These are phyloP conservation scores for Anodontia alba DNA, from an alignment of 2,888 invertebrate genomes.

Conservation along the genomic window DNA sequence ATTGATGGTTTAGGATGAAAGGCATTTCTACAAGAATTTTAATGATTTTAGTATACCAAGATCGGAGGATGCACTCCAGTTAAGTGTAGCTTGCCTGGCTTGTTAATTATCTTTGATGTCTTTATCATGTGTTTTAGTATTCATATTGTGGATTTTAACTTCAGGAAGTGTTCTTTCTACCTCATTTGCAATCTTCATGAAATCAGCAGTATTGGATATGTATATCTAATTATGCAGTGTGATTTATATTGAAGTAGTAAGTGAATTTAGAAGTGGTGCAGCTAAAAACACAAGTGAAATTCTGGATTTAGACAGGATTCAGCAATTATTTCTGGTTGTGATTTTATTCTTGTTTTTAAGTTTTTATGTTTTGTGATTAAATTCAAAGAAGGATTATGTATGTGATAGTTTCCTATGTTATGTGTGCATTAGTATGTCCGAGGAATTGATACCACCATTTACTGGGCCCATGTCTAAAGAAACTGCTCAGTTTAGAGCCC, in stretches of 20 bases:
- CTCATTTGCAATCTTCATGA: constrained; percentile 1
- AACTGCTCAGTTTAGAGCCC: constrained; percentile 74
- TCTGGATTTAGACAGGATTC: too few species aligned
- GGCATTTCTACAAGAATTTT: neutral
- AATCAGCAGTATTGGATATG: neutral
- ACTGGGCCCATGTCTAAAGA: constrained; percentile 70
- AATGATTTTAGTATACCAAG: constrained; percentile 13
- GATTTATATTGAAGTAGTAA: too few species aligned
- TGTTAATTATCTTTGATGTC: constrained; percentile 15
- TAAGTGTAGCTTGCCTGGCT: neutral
- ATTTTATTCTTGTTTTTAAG: neutral
- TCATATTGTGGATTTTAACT: neutral
- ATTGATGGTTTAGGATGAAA: constrained; percentile 1
- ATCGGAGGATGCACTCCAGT: constrained; percentile 3
- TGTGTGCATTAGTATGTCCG: constrained; percentile 51
- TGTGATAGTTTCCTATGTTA: neutral
- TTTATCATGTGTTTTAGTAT: constrained; percentile 17
- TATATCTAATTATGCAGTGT: too few species aligned
- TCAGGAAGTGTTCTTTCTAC: neutral
- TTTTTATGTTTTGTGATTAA: neutral
- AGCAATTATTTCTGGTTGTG: too few species aligned
- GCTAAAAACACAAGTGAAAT: too few species aligned
- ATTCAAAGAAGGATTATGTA: neutral
- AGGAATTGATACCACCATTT: constrained; percentile 63
- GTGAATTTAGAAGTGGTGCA: too few species aligned